phyloP scores from a whole-genome alignment of 1,140 invertebrate genomes.

The Delia radicum region DNA sequence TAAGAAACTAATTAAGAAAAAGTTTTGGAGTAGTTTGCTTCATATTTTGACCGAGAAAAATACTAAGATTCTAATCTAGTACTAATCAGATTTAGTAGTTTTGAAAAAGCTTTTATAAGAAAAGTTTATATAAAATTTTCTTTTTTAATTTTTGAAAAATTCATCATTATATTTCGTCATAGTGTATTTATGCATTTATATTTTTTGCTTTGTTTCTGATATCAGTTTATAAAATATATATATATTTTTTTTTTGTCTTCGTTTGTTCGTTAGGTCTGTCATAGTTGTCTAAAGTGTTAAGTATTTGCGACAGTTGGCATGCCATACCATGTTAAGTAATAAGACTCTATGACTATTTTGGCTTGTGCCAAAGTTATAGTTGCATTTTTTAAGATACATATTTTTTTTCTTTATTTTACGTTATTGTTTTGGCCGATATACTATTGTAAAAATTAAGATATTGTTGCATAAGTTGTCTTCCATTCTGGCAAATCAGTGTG shows the following conservation, averaged over 20 bases:
- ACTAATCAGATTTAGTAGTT: too few species aligned
- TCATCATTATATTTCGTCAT: too few species aligned
- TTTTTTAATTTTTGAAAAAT: too few species aligned
- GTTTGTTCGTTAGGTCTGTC: constrained; percentile 38
- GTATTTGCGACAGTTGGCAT: constrained; percentile 31
- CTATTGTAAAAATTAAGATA: background rate
- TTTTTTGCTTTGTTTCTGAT: background rate
- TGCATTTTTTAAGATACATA: background rate
- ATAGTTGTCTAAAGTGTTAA: constrained; percentile 33
- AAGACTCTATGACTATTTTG: background rate
- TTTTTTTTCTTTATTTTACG: background rate
- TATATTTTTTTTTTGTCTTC: background rate
- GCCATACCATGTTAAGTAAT: constrained; percentile 29
- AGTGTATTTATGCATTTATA: too few species aligned
- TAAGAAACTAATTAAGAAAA: too few species aligned
- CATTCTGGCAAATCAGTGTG: background rate
- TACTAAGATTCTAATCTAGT: too few species aligned
- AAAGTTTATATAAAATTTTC: too few species aligned
- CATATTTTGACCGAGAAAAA: too few species aligned
- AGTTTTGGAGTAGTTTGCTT: too few species aligned
- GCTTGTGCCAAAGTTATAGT: constrained; percentile 15
- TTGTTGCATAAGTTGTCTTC: background rate
- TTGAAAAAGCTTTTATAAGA: too few species aligned
- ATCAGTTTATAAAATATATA: too few species aligned
- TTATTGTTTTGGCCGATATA: background rate